Conservation (phyloP, 2,113 vertebrate species). For the Pampusana beccarii region DNA sequence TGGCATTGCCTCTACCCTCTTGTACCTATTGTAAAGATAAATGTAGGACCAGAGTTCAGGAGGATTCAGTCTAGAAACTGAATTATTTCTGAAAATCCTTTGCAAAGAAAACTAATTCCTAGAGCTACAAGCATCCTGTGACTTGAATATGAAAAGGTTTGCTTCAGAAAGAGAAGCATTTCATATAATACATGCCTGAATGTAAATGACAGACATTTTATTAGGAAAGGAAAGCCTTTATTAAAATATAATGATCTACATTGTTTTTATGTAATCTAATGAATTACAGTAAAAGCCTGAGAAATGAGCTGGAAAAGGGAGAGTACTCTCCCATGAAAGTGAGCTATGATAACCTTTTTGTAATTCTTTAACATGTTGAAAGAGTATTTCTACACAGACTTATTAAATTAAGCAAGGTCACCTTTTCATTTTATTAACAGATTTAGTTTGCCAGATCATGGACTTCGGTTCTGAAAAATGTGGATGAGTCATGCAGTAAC, state of each 20-base stretch:
- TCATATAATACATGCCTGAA: background rate
- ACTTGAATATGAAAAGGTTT: conserved; percentile 2
- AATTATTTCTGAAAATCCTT: background rate
- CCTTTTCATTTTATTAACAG: conserved; percentile 71
- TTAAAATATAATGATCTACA: conserved; percentile 56
- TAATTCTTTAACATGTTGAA: conserved; percentile 68
- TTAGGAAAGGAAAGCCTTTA: conserved; percentile 56
- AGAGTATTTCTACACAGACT: conserved; percentile 63
- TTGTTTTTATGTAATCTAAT: conserved; percentile 61
- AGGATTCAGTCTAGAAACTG: background rate
- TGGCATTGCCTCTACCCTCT: background rate
- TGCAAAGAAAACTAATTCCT: background rate
- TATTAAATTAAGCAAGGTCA: conserved; percentile 74
- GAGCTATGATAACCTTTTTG: conserved; percentile 56
- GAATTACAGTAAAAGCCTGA: conserved; percentile 58
- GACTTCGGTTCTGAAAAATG: conserved; percentile 33
- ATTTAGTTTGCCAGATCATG: conserved; percentile 50
- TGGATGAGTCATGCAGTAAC: conserved; percentile 20
- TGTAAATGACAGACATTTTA: conserved; percentile 60
- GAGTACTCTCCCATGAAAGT: conserved; percentile 58
- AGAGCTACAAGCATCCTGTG: background rate
- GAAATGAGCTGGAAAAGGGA: conserved; percentile 64
- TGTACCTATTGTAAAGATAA: background rate
- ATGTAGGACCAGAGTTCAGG: background rate
- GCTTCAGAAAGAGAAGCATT: background rate